phyloP scores from a whole-genome alignment of 2,888 invertebrate species.

The Phaonia tiefii region DNA sequence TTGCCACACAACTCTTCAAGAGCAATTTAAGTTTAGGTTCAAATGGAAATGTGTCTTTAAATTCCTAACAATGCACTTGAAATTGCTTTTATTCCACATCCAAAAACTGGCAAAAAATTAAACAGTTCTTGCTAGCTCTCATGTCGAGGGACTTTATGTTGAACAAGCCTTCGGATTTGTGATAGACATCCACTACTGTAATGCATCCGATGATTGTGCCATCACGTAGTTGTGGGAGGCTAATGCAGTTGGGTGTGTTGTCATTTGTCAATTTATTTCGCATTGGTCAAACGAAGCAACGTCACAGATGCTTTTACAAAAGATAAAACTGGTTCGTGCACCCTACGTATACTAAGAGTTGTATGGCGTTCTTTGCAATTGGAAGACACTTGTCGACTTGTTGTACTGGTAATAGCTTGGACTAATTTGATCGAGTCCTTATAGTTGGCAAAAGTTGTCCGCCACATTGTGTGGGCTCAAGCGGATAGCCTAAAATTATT shows the following conservation, averaged over 20 bases:
- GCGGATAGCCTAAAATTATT: too few species aligned
- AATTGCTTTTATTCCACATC: background rate
- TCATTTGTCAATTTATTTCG: constrained; percentile 56
- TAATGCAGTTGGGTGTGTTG: background rate
- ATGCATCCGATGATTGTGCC: background rate
- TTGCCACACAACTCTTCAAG: background rate
- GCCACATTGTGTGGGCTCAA: too few species aligned
- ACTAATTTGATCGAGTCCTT: too few species aligned
- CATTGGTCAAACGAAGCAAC: constrained; percentile 13
- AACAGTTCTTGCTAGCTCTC: too few species aligned
- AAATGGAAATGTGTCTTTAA: constrained; percentile 8
- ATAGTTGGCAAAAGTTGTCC: too few species aligned
- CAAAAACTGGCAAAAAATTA: too few species aligned
- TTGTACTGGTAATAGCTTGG: too few species aligned
- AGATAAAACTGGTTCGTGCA: too few species aligned
- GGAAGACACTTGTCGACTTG: too few species aligned
- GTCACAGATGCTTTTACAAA: too few species aligned
- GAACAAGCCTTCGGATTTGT: constrained; percentile 53
- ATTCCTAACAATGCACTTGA: constrained; percentile 3
- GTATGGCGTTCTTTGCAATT: too few species aligned
- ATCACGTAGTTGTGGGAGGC: background rate
- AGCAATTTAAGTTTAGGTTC: background rate
- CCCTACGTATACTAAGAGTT: too few species aligned
- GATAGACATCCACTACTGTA: constrained; percentile 56
- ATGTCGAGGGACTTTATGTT: constrained; percentile 1